Base-by-base conservation (phyloP, 2,888 invertebrate genomes). In the Mesorhabditis sp. region DNA sequence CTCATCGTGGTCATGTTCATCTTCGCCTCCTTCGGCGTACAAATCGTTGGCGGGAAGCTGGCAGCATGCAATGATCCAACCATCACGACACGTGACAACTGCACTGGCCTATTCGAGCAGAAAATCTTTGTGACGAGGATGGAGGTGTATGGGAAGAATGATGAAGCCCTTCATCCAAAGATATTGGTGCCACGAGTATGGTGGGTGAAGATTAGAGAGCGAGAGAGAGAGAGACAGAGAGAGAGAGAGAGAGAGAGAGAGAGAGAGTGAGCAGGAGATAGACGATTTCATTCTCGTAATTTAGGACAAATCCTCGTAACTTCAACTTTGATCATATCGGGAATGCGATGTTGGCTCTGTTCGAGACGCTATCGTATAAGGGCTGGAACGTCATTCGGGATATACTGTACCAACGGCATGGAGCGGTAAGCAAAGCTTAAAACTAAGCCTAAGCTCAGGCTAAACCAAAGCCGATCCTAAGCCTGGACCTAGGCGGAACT, bases 341-440 rank as follows among this genome's bases (percentile, higher is more conserved):
- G 28, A 95, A 95, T 87, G 98, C 98, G 1, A 93, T 99, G 91
- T 88, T 99, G 82, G 95, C 98, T 0, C 88, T 99, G 68, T 99
- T 99, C 87, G 98, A 99, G 88, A 95, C 98, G 4, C 89, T 98
- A 0, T 97, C 97, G 1, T 95, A 97, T 87, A 99, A 99, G 89
- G 98, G 98, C n/a, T 99, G 98, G 98, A 89, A 98, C 78, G 98
- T 99, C 87, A 96, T 99, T 50, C 90, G 98, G 73, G 98, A 99
- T 88, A 95, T 98, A 63, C 90, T 99, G 71, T 95, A 95, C 78
- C 93, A 94, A 87, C 92, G 94, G 58, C 90, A 97, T 72, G 96
- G 96, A 78, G 93, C 94, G 78, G 95, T 96, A 88, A 90, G 91
- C 90, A 62, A 10, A n/a, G 28, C 28, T 2, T 2, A 28, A 28